Base-by-base conservation (phyloP, 2,797 vertebrate genomes). In the Amniataba percoides region DNA sequence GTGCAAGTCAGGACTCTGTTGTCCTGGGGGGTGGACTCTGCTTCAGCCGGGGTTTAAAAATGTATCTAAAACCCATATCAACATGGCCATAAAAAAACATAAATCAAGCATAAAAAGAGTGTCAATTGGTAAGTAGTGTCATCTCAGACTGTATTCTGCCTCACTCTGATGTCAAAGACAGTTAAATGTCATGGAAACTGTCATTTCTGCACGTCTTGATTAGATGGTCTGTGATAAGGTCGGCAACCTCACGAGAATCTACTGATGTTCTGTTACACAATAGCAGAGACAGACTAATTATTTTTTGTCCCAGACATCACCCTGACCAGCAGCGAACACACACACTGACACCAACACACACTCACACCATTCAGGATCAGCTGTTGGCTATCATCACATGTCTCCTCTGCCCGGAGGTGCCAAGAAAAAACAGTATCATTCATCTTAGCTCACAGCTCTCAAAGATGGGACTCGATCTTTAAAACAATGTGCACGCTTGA, bases 381-480 rank as follows among this genome's bases (percentile, higher is more conserved):
- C 90, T 94, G 91, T 87, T 69, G 69, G 57, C 60, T 65, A 31
- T 83, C 75, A 49, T 89, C 88, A 86, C 72, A 72, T 59, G 71
- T 71, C 76, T 69, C 23, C 18, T 59, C 71, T 71, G 77, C 55
- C 66, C 76, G 79, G 51, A 59, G 57, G 55, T 70, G 25, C 21
- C 39, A 52, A 65, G 65, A 76, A 65, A 66, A 72, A 57, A 51
- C 19, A 7, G 13, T 65, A 69, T 72, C 71, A 65, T 77, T 80
- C 63, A 48, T 78, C 59, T 77, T 10, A 39, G 46, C 43, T 67
- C 46, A 78, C 53, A 65, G 61, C 10, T 76, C 12, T 36, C 25
- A 53, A 60, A 68, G 3, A 58, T 27, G 40, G 51, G 34, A 11
- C 36, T 62, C 61, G 4, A 45, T 36, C 23, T 49, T 60, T 36